Evolutionary conservation across 2,797 vertebrate species (phyloP).

Genomic region (Babyrousa celebensis): DNA sequence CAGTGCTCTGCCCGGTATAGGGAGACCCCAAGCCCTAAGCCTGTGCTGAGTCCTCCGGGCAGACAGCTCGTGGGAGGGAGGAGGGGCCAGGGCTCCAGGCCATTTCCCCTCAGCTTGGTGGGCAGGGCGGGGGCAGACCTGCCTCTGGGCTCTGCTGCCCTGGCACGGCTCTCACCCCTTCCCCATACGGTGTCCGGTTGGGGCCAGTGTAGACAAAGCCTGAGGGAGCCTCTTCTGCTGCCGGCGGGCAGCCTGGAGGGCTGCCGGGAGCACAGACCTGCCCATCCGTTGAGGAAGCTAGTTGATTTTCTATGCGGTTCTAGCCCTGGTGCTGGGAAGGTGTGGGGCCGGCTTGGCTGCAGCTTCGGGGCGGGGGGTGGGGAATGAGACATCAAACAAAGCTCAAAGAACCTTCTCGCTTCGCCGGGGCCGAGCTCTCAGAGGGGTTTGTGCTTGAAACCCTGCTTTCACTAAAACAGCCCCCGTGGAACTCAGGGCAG

Average conservation of each 20-base stretch:
- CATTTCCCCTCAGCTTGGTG: background rate
- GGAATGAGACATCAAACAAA: background rate
- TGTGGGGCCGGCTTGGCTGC: background rate
- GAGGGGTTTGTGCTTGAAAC: background rate
- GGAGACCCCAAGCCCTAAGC: background rate
- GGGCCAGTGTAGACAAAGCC: background rate
- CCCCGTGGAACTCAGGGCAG: background rate
- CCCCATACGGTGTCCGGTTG: accelerated
- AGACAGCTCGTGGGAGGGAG: background rate
- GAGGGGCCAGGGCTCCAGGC: background rate
- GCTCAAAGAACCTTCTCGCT: background rate
- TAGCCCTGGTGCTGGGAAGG: background rate
- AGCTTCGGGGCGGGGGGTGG: background rate
- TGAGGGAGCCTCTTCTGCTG: background rate
- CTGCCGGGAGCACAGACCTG: background rate
- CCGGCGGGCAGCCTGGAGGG: accelerated
- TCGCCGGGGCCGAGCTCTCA: background rate
- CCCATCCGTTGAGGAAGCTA: background rate
- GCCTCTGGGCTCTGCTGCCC: background rate
- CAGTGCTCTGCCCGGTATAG: accelerated
- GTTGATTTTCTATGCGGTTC: background rate
- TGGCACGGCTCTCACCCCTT: background rate
- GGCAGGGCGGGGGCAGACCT: background rate
- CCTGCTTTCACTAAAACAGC: background rate
- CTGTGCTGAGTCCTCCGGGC: background rate